Conservation (phyloP, 2,888 invertebrate species). For the Andrena bicolor region DNA sequence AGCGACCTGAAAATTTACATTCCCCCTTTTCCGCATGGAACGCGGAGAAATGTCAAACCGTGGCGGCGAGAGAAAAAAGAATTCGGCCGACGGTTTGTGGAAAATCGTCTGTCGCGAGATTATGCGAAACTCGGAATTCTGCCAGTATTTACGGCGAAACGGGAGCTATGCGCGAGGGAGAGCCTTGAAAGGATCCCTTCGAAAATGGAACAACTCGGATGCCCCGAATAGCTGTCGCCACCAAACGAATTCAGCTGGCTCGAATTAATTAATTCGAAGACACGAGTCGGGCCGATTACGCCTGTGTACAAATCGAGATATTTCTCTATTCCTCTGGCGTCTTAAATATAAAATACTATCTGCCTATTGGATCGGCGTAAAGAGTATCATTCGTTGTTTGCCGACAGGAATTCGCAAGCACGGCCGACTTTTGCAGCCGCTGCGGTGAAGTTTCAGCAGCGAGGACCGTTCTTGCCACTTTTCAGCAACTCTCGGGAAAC, state of each 20-base stretch:
- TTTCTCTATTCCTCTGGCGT: not conserved
- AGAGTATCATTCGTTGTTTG: not conserved
- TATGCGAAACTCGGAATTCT: constrained; percentile 14
- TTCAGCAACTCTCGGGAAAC: not conserved
- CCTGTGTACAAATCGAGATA: not conserved
- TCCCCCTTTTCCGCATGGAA: constrained; percentile 22
- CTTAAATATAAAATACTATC: no score
- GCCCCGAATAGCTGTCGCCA: not conserved
- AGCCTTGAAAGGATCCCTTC: not conserved
- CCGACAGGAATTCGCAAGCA: not conserved
- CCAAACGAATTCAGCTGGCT: not conserved
- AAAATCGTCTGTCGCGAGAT: constrained; percentile 14
- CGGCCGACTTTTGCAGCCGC: not conserved
- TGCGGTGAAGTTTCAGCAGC: not conserved
- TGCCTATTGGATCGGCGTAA: no score
- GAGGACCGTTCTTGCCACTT: not conserved
- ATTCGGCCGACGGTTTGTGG: constrained; percentile 4
- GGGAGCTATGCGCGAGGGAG: not conserved
- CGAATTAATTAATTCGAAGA: not conserved
- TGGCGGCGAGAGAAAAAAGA: constrained; percentile 1
- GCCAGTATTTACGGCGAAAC: not conserved
- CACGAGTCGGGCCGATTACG: no score
- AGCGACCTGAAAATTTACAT: constrained; percentile 53
- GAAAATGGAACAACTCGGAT: not conserved
- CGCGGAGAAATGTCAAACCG: constrained; percentile 49